These are phyloP conservation scores for Camelus dromedarius DNA, from an alignment of 2,113 vertebrate genomes.

Conservation along the genomic window DNA sequence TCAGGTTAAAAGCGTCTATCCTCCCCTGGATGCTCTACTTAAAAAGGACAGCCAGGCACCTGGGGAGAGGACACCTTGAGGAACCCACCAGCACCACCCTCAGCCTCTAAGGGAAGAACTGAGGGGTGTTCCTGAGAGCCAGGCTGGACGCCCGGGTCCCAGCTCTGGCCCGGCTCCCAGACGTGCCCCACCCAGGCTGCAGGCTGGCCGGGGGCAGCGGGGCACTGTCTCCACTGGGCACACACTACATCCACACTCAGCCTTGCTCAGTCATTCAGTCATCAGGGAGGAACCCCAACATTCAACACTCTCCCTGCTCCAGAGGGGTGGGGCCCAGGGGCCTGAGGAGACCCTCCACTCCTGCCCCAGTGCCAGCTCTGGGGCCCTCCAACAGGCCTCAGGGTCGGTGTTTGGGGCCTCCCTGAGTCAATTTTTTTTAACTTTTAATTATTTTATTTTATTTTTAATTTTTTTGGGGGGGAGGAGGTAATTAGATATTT, in stretches of 20 bases:
- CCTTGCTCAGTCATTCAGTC: neutral
- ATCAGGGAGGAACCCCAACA: rapidly evolving
- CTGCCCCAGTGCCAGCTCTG: neutral
- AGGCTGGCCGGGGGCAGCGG: neutral
- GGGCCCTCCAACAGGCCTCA: too few species aligned
- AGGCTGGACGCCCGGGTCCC: neutral
- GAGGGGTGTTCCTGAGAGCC: neutral
- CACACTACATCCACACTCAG: neutral
- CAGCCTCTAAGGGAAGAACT: neutral
- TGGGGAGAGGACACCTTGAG: neutral
- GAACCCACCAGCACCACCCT: too few species aligned
- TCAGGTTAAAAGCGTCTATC: neutral
- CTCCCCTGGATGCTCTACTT: neutral
- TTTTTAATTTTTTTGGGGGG: too few species aligned
- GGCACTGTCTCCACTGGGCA: neutral
- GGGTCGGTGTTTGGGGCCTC: neutral
- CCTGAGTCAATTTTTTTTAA: neutral
- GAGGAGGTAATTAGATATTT: too few species aligned
- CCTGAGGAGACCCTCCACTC: neutral
- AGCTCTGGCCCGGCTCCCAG: rapidly evolving
- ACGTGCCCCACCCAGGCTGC: neutral
- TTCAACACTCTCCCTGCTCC: neutral
- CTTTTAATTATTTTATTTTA: too few species aligned
- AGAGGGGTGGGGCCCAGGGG: neutral
- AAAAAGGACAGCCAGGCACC: neutral